Percentiles rank a stretch among this genome's conserved stretches.
phyloP scores from a whole-genome alignment of 2,888 invertebrate genomes.

The Xestia xanthographa region DNA sequence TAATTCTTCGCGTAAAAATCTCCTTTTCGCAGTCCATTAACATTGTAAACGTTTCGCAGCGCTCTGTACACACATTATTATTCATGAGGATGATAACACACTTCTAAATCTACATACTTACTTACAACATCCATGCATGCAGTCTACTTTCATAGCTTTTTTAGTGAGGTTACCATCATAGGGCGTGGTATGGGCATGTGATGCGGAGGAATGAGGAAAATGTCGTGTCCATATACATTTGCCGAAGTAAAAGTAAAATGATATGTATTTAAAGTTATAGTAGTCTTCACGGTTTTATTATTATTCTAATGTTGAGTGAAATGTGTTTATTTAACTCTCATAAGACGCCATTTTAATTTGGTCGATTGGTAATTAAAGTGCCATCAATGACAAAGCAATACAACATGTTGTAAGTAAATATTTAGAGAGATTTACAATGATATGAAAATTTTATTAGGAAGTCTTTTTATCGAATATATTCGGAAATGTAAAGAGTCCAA shows the following conservation, averaged over 20 bases:
- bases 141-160: conserved; percentile 23
- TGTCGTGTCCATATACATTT: neutral
- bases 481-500: too few relatives aligned
- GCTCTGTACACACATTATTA: conserved; percentile 48
- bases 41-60: conserved; percentile 23
- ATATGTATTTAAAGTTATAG: neutral
- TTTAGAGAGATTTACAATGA: conserved; percentile 9
- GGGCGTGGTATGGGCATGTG: too few relatives aligned
- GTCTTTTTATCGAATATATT: neutral
- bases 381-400: neutral
- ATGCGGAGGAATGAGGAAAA: too few relatives aligned
- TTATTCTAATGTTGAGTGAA: neutral
- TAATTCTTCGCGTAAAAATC: conserved; percentile 37
- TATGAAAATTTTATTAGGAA: neutral
- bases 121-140: neutral
- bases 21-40: conserved; percentile 47
- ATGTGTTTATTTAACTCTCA: neutral
- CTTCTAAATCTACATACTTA: conserved; percentile 18
- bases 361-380: neutral
- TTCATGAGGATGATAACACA: conserved; percentile 48
- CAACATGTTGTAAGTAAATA: neutral
- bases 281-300: neutral
- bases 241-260: neutral
- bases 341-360: conserved; percentile 5
- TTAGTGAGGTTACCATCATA: neutral